Conservation (phyloP, 1,140 invertebrate species). For the Anoplolepis gracilipes region DNA sequence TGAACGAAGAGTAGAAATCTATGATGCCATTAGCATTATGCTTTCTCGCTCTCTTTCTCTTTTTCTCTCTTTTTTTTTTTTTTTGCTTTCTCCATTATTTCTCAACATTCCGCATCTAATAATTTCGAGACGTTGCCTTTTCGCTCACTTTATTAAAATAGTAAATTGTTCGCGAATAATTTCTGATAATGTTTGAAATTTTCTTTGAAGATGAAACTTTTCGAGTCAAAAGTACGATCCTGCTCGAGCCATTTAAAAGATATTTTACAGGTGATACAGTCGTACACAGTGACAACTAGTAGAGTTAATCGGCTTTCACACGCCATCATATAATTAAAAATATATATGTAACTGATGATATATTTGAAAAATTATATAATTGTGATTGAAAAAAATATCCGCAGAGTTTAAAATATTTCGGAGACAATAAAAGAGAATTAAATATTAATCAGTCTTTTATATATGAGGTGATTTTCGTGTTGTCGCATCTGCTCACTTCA, state of each 20-base stretch:
- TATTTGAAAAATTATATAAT: too few relatives aligned
- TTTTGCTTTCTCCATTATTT: neutral
- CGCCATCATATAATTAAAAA: too few relatives aligned
- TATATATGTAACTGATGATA: too few relatives aligned
- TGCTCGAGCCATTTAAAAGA: neutral
- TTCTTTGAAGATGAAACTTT: neutral
- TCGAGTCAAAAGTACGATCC: too few relatives aligned
- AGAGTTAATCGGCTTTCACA: too few relatives aligned
- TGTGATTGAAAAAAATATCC: too few relatives aligned
- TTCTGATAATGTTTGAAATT: neutral
- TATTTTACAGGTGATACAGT: too few relatives aligned
- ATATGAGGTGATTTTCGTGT: conserved; percentile 4
- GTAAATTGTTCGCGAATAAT: conserved; percentile 64
- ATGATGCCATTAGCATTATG: conserved; percentile 69
- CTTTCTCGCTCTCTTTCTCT: conserved; percentile 14
- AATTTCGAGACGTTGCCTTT: conserved; percentile 41
- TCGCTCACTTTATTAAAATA: conserved; percentile 71
- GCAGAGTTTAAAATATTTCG: too few relatives aligned
- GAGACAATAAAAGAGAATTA: too few relatives aligned
- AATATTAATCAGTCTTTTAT: too few relatives aligned
- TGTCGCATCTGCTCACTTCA: neutral
- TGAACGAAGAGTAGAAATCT: conserved; percentile 71
- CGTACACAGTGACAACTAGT: too few relatives aligned
- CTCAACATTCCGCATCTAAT: conserved; percentile 28
- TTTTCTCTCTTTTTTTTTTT: conserved; percentile 9